These are phyloP conservation scores for Agrilus cyanescens DNA, from an alignment of 2,888 invertebrate genomes.

Conservation along the genomic window DNA sequence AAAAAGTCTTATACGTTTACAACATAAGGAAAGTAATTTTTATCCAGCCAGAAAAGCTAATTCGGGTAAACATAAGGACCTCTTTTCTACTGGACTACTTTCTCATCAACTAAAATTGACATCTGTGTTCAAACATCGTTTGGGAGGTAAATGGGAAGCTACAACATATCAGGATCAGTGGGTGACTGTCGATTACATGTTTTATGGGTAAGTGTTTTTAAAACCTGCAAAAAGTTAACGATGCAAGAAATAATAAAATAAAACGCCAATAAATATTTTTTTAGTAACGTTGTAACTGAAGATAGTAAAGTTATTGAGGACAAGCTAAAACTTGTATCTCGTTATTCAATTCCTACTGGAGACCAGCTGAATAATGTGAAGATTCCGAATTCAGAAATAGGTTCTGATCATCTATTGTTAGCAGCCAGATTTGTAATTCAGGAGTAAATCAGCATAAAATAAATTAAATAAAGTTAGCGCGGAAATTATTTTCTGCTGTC, in stretches of 20 bases:
- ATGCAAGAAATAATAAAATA: not conserved
- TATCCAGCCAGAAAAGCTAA: slow-evolving; percentile 6
- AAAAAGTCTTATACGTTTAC: slow-evolving; percentile 26
- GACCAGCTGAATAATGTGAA: slow-evolving; percentile 35
- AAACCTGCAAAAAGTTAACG: not conserved
- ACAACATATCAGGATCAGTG: slow-evolving; percentile 68
- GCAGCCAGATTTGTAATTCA: slow-evolving; percentile 48
- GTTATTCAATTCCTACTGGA: slow-evolving; percentile 53
- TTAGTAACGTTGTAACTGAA: slow-evolving; percentile 19
- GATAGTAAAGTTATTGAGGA: slow-evolving; percentile 27
- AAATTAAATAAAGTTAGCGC: not conserved
- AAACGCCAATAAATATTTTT: slow-evolving; percentile 11
- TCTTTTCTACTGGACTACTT: slow-evolving; percentile 50
- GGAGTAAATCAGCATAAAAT: not conserved
- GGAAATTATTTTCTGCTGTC: no score
- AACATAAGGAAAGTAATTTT: slow-evolving; percentile 13
- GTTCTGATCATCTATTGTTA: slow-evolving; percentile 80
- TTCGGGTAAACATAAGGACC: slow-evolving; percentile 21
- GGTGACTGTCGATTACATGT: slow-evolving; percentile 85
- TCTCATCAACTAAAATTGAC: slow-evolving; percentile 53
- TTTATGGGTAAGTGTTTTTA: slow-evolving; percentile 57
- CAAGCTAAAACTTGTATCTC: slow-evolving; percentile 46
- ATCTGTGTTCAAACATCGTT: slow-evolving; percentile 54
- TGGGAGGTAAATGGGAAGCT: slow-evolving; percentile 41
- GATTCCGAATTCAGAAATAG: slow-evolving; percentile 63